These are phyloP conservation scores for Bicyclus anynana DNA, from an alignment of 1,140 invertebrate species.

Conservation along the genomic window DNA sequence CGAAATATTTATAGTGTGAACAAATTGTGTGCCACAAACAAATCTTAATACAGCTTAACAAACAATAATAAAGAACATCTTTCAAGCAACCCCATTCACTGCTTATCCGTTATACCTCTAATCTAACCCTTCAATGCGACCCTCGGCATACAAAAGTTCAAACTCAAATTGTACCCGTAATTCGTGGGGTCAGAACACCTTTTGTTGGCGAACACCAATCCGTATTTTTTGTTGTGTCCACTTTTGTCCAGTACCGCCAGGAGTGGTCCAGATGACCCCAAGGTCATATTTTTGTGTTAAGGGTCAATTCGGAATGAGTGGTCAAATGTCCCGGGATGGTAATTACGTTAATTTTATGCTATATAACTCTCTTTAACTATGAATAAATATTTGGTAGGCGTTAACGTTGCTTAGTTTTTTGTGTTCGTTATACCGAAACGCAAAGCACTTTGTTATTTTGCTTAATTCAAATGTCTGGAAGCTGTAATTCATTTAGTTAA, in stretches of 20 bases:
- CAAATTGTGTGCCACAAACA: not conserved
- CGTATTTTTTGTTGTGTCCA: conserved; percentile 44
- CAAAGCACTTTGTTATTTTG: not conserved
- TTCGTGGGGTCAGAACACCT: conserved; percentile 42
- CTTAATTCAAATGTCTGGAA: not conserved
- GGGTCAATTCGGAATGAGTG: conserved; percentile 48
- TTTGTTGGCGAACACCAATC: conserved; percentile 55
- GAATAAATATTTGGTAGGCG: conserved; percentile 9
- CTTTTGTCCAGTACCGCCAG: conserved; percentile 37
- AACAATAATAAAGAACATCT: conserved; percentile 22
- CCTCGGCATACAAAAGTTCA: conserved; percentile 38
- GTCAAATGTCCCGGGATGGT: conserved; percentile 34
- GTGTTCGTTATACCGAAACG: not conserved
- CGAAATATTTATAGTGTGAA: not conserved
- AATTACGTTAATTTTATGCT: conserved; percentile 36
- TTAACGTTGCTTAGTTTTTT: too few relatives aligned
- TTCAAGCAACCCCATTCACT: conserved; percentile 26
- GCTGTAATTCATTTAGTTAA: too few relatives aligned
- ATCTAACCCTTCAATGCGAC: conserved; percentile 27
- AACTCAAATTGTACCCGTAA: conserved; percentile 29
- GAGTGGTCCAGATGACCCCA: conserved; percentile 62
- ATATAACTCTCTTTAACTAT: conserved; percentile 21
- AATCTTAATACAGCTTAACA: conserved; percentile 26
- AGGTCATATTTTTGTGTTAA: conserved; percentile 45
- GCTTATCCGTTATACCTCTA: conserved; percentile 51